Conservation (phyloP, 2,797 vertebrate species). For the Amniataba percoides region DNA sequence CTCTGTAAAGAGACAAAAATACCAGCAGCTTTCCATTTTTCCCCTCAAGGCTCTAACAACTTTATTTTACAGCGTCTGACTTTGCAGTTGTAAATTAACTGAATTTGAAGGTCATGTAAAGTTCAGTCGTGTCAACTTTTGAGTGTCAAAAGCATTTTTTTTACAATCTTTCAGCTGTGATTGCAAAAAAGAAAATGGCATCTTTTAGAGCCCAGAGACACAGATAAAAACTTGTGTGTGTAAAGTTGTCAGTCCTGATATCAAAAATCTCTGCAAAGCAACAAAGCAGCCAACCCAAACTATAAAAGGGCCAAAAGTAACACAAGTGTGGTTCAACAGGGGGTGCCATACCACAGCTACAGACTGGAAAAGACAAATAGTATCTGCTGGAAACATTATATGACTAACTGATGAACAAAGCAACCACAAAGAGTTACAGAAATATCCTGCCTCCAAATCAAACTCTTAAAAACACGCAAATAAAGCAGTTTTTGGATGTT, state of each 20-base stretch:
- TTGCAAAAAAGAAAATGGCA: not conserved
- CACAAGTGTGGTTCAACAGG: slow-evolving; percentile 49
- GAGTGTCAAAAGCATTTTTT: not conserved
- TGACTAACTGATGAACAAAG: slow-evolving; percentile 4
- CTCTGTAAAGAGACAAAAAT: slow-evolving; percentile 52
- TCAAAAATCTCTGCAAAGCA: slow-evolving; percentile 17
- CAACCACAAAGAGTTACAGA: not conserved
- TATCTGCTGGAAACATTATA: slow-evolving; percentile 14
- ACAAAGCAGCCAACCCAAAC: not conserved
- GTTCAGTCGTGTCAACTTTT: slow-evolving; percentile 20
- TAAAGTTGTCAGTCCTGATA: slow-evolving; percentile 2
- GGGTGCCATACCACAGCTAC: slow-evolving; percentile 54
- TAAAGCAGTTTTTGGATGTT: not conserved
- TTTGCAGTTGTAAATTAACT: slow-evolving; percentile 27
- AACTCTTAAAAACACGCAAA: not conserved
- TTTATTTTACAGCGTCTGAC: slow-evolving; percentile 25
- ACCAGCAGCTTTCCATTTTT: slow-evolving; percentile 28
- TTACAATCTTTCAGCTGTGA: not conserved
- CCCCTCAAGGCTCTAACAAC: slow-evolving; percentile 1
- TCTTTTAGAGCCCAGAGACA: slow-evolving; percentile 9
- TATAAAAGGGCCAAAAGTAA: slow-evolving; percentile 33
- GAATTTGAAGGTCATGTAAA: slow-evolving; percentile 24
- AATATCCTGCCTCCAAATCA: slow-evolving; percentile 3
- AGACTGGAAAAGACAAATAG: slow-evolving; percentile 9
- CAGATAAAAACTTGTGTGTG: not conserved